Percentiles rank a stretch among this genome's conserved stretches.
Conservation (phyloP, 2,797 vertebrate species). For the Picus viridis region DNA sequence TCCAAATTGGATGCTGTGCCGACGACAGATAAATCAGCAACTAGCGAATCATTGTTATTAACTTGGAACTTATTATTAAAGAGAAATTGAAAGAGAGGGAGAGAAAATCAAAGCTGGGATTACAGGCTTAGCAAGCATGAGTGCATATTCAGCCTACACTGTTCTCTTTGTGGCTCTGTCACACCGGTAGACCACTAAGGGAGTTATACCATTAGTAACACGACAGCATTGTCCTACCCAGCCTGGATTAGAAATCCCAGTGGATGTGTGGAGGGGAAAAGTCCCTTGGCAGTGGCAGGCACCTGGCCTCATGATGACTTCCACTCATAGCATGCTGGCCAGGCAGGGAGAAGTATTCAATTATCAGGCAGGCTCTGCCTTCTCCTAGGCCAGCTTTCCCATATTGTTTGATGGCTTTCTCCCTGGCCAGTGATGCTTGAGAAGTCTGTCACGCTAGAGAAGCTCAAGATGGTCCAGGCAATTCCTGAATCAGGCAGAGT, state of each 20-base stretch:
- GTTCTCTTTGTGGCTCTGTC: slow-evolving; percentile 65
- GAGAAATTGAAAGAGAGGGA: not conserved
- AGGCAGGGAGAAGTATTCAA: slow-evolving; percentile 42
- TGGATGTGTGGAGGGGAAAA: slow-evolving; percentile 15
- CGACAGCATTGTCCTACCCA: slow-evolving; percentile 67
- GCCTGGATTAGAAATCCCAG: slow-evolving; percentile 63
- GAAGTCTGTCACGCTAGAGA: slow-evolving; percentile 53
- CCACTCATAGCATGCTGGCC: not conserved
- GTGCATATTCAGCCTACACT: slow-evolving; percentile 68
- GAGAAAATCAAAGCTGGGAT: slow-evolving; percentile 66
- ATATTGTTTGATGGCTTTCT: slow-evolving; percentile 42
- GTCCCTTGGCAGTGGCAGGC: slow-evolving; percentile 51
- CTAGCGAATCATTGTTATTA: slow-evolving; percentile 45
- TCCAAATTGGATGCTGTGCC: not conserved
- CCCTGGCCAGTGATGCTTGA: slow-evolving; percentile 57
- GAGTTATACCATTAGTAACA: slow-evolving; percentile 67
- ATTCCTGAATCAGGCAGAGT: slow-evolving; percentile 34
- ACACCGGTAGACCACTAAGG: slow-evolving; percentile 62
- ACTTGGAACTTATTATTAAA: slow-evolving; percentile 39
- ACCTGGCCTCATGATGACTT: slow-evolving; percentile 37
- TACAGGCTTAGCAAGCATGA: slow-evolving; percentile 67
- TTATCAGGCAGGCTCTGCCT: slow-evolving; percentile 37
- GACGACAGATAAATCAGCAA: slow-evolving; percentile 31
- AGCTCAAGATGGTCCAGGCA: slow-evolving; percentile 51
- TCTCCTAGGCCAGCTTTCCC: slow-evolving; percentile 42